A percentile compares a stretch with the other conserved stretches of the same genome.
Evolutionary conservation across 2,888 invertebrate genomes (phyloP).

Genomic region (Ennomos erosarius): DNA sequence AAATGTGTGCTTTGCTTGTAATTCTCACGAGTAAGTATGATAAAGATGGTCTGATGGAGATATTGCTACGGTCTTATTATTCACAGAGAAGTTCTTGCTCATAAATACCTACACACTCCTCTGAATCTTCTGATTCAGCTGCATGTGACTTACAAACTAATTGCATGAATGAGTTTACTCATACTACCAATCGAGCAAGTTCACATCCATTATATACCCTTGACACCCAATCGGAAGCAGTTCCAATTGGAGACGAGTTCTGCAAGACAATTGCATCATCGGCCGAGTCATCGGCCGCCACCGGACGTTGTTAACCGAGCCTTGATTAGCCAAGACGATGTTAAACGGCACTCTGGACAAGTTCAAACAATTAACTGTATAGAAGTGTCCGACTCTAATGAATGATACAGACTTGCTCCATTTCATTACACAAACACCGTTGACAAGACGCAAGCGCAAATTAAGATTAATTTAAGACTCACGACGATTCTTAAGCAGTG

Average conservation of each 20-base stretch:
- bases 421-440: slow-evolving; percentile 82
- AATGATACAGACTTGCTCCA: slow-evolving; percentile 77
- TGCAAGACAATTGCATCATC: slow-evolving; percentile 71
- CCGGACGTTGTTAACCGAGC: slow-evolving; percentile 83
- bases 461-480: slow-evolving; percentile 81
- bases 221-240: slow-evolving; percentile 81
- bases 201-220: slow-evolving; percentile 67
- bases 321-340: slow-evolving; percentile 82
- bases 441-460: slow-evolving; percentile 76
- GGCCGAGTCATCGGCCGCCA: slow-evolving; percentile 77
- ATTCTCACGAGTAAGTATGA: too few relatives aligned
- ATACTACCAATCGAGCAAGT: slow-evolving; percentile 37
- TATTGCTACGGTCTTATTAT: too few relatives aligned
- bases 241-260: slow-evolving; percentile 47
- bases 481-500: slow-evolving; percentile 39
- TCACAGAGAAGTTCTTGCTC: too few relatives aligned
- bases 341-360: slow-evolving; percentile 79
- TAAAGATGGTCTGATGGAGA: too few relatives aligned
- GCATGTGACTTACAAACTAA: slow-evolving; percentile 3
- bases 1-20: too few relatives aligned
- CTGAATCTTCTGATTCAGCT: not conserved
- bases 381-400: slow-evolving; percentile 84
- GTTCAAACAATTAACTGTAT: slow-evolving; percentile 85
- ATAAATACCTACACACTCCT: too few relatives aligned
- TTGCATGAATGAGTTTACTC: slow-evolving; percentile 20